Evolutionary conservation across 2,113 vertebrate species (phyloP), one percentile per base, ranked within the genome.

Genomic region (Chaenocephalus aceratus): DNA sequence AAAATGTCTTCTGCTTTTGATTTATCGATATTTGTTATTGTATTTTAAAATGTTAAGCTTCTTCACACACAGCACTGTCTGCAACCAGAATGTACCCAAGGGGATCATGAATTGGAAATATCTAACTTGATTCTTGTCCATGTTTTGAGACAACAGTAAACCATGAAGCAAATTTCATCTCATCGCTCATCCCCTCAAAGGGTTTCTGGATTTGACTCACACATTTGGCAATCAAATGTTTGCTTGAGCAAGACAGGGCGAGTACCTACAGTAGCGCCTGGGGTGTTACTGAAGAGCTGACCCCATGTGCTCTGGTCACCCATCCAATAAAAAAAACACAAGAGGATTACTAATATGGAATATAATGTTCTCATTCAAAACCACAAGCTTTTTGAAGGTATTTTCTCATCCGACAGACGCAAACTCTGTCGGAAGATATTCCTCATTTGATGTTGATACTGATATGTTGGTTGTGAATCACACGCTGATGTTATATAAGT

Each of bases 401-500:
- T 15, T 51, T 61, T 76, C 8, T 44, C 18, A 54, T 74, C 14
- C 2, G 10, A 46, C 53, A 23, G 41, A 10, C 13, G 2, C 49
- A 51, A 48, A 68, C 13, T n/a, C 36, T 30, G 30, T 30, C 3
- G 15, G 7, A 23, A 18, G 18, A 1, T 45, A 30, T 51, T 34
- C 49, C 12, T 59, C 21, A 21, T 41, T 36, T n/a, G 46, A 61
- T 56, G 15, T 41, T 36, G 34, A 41, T 34, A 45, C 21, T 56
- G n/a, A 75, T 36, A 8, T 30, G 36, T 7, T 6, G 7, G 36
- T 7, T 41, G 36, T 41, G 36, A 41, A 8, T 41, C 5, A 41
- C 36, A 41, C 36, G 1, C 36, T 41, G 56, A 86, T 75, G 73
- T 84, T 72, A 79, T 60, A 70, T 63, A 85, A 81, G 85, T 52